These are phyloP conservation scores for Fregetta grallaria DNA, from an alignment of 2,113 vertebrate genomes.

Conservation along the genomic window DNA sequence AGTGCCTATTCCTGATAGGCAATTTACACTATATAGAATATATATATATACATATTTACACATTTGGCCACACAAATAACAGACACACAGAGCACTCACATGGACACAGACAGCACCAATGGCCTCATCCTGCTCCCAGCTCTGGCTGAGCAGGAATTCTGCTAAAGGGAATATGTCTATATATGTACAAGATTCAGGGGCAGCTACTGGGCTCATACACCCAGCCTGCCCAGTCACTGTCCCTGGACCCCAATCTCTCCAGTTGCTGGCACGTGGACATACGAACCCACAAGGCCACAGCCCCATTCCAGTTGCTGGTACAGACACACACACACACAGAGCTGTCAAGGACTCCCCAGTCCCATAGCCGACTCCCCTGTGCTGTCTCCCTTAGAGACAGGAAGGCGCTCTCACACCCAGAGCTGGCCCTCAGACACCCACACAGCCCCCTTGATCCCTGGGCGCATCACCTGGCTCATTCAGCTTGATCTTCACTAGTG, in stretches of 20 bases:
- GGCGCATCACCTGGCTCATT: accelerated
- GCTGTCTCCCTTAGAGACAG: background rate
- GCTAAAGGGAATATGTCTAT: background rate
- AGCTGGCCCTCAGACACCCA: background rate
- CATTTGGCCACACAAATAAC: background rate
- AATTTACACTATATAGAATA: background rate
- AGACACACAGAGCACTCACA: background rate
- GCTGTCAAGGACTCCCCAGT: background rate
- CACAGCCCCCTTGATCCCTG: background rate
- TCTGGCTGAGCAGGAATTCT: background rate
- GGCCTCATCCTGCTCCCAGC: background rate
- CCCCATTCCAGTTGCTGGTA: background rate
- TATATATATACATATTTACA: background rate
- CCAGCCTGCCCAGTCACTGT: background rate
- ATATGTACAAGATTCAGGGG: background rate
- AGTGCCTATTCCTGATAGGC: accelerated
- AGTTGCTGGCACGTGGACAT: background rate
- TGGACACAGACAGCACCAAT: background rate
- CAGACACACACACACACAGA: background rate
- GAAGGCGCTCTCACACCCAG: background rate
- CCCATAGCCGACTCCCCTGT: background rate
- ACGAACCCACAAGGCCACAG: background rate
- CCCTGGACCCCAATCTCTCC: background rate
- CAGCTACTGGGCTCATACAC: background rate
- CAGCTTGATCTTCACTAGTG: background rate